These are phyloP conservation scores for Spinus olivaceus DNA, from an alignment of 2,797 vertebrate genomes.

Conservation along the genomic window DNA sequence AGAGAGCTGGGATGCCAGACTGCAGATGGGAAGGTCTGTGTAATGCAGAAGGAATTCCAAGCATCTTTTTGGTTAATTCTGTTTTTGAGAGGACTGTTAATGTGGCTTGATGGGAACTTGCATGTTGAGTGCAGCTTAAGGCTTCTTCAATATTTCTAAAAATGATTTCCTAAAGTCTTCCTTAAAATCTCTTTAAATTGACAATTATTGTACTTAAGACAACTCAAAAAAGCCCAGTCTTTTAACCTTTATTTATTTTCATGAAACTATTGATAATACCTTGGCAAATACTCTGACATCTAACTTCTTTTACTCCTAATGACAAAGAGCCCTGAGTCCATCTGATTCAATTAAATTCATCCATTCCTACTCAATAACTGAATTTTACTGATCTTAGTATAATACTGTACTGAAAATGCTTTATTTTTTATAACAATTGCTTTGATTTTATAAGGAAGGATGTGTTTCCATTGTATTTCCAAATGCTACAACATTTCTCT, in stretches of 20 bases:
- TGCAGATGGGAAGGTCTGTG: conserved; percentile 23
- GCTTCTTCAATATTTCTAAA: background rate
- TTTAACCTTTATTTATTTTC: background rate
- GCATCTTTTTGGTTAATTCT: conserved; percentile 56
- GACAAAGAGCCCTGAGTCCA: background rate
- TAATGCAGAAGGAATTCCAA: conserved; percentile 59
- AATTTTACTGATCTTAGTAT: background rate
- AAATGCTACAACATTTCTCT: fast-evolving
- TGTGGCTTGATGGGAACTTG: conserved; percentile 20
- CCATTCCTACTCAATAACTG: background rate
- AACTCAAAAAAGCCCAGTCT: background rate
- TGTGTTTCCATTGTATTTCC: background rate
- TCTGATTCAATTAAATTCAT: background rate
- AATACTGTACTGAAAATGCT: background rate
- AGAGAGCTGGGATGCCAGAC: background rate
- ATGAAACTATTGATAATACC: background rate
- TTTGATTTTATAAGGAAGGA: background rate
- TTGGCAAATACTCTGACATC: background rate
- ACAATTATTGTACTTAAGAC: background rate
- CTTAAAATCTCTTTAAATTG: background rate
- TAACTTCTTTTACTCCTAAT: background rate
- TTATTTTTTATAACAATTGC: background rate
- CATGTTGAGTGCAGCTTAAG: background rate
- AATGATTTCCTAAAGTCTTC: background rate
- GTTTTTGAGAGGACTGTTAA: conserved; percentile 25